These are phyloP conservation scores for Lepidurus couesii DNA, from an alignment of 1,140 invertebrate species.

Conservation along the genomic window DNA sequence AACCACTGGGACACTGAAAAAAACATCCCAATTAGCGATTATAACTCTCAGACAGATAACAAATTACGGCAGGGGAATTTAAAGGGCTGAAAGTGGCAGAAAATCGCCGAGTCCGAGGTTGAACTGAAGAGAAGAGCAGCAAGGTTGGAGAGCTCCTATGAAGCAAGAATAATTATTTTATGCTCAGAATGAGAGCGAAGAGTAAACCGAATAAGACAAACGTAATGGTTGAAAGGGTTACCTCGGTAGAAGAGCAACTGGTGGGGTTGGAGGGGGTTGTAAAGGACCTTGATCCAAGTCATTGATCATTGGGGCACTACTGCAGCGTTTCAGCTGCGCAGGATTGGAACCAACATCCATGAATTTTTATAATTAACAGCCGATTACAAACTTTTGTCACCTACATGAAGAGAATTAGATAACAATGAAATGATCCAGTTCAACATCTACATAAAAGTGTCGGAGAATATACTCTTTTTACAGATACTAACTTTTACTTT, in stretches of 20 bases:
- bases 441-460: not conserved
- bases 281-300: conserved; percentile 50
- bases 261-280: conserved; percentile 45
- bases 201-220: not conserved
- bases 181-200: not conserved
- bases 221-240: not conserved
- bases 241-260: conserved; percentile 25
- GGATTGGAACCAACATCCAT: conserved; percentile 29
- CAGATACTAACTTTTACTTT: too few species aligned
- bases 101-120: conserved; percentile 64
- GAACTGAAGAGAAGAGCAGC: conserved; percentile 34
- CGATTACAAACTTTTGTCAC: not conserved
- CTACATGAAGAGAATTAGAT: not conserved
- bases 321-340: conserved; percentile 64
- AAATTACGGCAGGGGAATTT: conserved; percentile 50
- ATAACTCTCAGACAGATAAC: conserved; percentile 37
- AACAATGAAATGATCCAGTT: not conserved
- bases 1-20: conserved; percentile 47
- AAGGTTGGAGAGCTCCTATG: conserved; percentile 31
- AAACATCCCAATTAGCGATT: conserved; percentile 28
- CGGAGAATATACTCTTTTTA: too few species aligned
- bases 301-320: conserved; percentile 77
- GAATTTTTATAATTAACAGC: not conserved
- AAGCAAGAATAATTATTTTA: not conserved
- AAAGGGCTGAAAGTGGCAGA: conserved; percentile 73